A percentile compares a stretch with the other conserved stretches of the same genome.
Conservation (phyloP, 1,140 invertebrate genomes). For the Trichonephila clavipes region DNA sequence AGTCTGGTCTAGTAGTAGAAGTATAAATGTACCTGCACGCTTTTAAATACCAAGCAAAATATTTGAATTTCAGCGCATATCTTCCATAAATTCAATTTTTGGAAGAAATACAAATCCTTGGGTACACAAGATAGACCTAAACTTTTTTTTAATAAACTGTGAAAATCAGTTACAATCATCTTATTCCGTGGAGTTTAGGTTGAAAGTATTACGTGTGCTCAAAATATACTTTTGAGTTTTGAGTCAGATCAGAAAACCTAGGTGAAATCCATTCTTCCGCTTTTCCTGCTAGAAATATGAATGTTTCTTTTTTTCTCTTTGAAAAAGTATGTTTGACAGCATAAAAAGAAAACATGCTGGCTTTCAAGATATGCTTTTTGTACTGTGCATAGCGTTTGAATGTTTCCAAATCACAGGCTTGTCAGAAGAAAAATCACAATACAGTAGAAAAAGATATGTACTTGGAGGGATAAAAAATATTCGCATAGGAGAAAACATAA, state of each 20-base stretch:
- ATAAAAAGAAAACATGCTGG: slow-evolving; percentile 5
- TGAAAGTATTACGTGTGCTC: neutral
- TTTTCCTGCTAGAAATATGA: neutral
- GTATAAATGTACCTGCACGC: too few species aligned
- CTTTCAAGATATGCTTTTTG: neutral
- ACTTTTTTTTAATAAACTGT: neutral
- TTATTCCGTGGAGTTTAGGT: neutral
- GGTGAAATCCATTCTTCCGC: neutral
- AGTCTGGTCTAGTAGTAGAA: too few species aligned
- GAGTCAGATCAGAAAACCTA: neutral
- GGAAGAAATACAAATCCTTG: neutral
- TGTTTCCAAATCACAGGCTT: neutral
- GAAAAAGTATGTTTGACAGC: neutral
- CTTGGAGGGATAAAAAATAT: neutral
- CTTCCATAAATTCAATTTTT: neutral
- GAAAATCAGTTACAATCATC: neutral
- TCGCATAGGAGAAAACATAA: too few species aligned
- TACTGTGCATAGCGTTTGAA: neutral
- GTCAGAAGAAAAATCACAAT: neutral
- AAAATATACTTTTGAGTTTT: neutral
- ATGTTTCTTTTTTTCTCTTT: neutral
- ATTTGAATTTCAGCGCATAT: neutral
- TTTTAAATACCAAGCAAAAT: neutral
- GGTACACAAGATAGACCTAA: neutral
- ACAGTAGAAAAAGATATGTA: neutral